Conservation (phyloP, 2,888 invertebrate genomes). For the Tenthredo livida region DNA sequence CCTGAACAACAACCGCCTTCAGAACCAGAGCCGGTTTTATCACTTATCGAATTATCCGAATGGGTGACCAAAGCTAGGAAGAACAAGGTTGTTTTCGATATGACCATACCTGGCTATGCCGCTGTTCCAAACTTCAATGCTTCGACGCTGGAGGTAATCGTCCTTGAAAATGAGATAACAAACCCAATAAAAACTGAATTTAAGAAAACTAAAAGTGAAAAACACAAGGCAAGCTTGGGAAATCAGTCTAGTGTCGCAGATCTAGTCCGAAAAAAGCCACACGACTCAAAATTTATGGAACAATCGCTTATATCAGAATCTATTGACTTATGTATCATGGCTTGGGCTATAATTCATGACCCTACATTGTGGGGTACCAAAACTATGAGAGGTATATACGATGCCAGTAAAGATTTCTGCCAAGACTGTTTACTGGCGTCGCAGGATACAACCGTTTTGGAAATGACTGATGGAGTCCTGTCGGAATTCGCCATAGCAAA, state of each 20-base stretch:
- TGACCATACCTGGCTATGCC: constrained; percentile 63
- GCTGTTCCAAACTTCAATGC: constrained; percentile 68
- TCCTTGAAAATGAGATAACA: constrained; percentile 71
- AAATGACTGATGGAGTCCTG: constrained; percentile 66
- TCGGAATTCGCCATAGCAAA: constrained; percentile 73
- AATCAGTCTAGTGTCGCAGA: background rate
- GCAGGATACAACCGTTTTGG: constrained; percentile 66
- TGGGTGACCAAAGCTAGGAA: constrained; percentile 65
- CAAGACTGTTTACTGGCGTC: constrained; percentile 67
- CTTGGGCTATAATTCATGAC: constrained; percentile 74
- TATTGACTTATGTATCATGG: constrained; percentile 73
- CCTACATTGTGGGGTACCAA: constrained; percentile 70
- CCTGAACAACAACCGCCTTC: background rate
- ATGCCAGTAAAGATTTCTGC: constrained; percentile 68
- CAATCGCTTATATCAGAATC: constrained; percentile 64
- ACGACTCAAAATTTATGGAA: constrained; percentile 67
- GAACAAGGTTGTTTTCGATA: constrained; percentile 57
- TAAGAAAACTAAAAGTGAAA: constrained; percentile 43
- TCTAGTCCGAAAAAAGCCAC: constrained; percentile 57
- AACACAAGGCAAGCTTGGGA: constrained; percentile 22
- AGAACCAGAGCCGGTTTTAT: constrained; percentile 57
- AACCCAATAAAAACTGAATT: constrained; percentile 67
- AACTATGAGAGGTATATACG: constrained; percentile 69
- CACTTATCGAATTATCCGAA: constrained; percentile 66
- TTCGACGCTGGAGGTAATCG: constrained; percentile 68